These are phyloP conservation scores for Psophia crepitans DNA, from an alignment of 2,113 vertebrate species.

Conservation along the genomic window DNA sequence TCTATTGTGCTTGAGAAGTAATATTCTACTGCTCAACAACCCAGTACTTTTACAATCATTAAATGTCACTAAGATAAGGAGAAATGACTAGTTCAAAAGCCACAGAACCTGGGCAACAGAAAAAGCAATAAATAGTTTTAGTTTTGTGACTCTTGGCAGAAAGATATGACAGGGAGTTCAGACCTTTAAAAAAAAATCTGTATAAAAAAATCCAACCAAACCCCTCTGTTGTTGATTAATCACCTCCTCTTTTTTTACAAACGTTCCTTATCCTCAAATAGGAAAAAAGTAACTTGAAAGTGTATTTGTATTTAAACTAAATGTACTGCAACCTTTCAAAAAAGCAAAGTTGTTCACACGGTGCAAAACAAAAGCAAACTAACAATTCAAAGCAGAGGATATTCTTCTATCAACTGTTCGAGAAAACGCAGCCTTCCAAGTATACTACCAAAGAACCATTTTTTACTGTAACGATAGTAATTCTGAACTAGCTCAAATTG, in stretches of 20 bases:
- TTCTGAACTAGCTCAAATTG: background rate
- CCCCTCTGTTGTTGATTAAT: background rate
- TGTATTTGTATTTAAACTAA: background rate
- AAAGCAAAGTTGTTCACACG: background rate
- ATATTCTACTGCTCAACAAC: background rate
- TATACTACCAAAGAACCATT: background rate
- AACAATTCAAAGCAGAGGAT: background rate
- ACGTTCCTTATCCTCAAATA: background rate
- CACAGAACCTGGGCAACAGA: background rate
- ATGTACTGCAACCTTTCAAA: background rate
- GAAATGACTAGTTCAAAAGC: background rate
- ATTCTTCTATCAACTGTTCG: background rate
- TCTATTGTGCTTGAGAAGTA: background rate
- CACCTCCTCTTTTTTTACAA: background rate
- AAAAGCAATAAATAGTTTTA: background rate
- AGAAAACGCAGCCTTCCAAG: background rate
- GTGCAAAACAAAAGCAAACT: background rate
- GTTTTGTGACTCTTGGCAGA: background rate
- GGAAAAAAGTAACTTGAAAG: background rate
- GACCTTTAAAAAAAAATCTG: background rate
- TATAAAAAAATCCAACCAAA: background rate
- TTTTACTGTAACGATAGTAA: background rate
- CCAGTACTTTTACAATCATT: background rate
- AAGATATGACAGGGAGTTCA: background rate
- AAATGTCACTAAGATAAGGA: background rate